These are phyloP conservation scores for Triplophysa dalaica DNA, from an alignment of 2,113 vertebrate species.

Conservation along the genomic window DNA sequence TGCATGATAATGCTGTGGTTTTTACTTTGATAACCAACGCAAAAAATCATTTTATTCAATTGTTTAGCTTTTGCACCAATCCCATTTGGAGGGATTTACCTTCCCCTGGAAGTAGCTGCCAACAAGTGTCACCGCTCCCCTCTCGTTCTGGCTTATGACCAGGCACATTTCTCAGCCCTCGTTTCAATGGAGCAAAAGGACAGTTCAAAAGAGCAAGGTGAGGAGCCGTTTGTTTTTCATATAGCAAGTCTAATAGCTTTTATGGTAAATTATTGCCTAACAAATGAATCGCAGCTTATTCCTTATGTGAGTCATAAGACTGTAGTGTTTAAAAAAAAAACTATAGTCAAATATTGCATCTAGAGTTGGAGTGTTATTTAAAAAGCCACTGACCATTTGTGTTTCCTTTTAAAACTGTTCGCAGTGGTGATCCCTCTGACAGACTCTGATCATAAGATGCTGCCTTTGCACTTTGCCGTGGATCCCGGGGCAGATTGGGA, in stretches of 20 bases:
- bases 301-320: not conserved
- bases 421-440: conserved; percentile 94
- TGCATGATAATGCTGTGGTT: not conserved
- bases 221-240: not conserved
- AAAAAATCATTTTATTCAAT: not conserved
- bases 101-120: conserved; percentile 90
- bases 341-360: not conserved
- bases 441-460: conserved; percentile 92
- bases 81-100: conserved; percentile 95
- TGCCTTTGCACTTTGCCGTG: conserved; percentile 95
- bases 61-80: conserved; percentile 91
- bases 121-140: conserved; percentile 91
- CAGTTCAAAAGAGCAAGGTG: conserved; percentile 89
- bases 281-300: not conserved
- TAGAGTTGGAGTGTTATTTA: not conserved
- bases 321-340: conserved; percentile 1
- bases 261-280: not conserved
- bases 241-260: not conserved
- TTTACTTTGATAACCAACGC: not conserved
- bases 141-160: conserved; percentile 91
- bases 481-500: conserved; percentile 95
- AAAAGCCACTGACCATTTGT: not conserved
- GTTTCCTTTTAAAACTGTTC: not conserved
- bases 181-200: conserved; percentile 98
- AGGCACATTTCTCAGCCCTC: conserved; percentile 96